A percentile compares a stretch with the other conserved stretches of the same genome.
phyloP scores from a whole-genome alignment of 2,797 vertebrate genomes.

The Eupleurogrammus muticus region DNA sequence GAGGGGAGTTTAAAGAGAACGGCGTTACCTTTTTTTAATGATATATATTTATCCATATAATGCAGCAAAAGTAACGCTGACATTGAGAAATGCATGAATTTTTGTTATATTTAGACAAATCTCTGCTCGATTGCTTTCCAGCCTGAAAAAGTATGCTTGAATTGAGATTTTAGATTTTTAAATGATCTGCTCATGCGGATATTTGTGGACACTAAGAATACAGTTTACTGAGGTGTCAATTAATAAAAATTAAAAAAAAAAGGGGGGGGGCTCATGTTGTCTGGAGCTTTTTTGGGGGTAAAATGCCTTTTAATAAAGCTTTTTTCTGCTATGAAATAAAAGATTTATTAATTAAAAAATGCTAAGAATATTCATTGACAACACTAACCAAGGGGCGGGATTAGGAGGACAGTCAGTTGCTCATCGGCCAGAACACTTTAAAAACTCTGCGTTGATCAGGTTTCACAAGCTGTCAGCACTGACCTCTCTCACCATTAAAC shows the following conservation, averaged over 20 bases:
- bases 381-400: no score
- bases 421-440: constrained; percentile 1
- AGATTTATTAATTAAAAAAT: background rate
- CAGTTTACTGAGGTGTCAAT: constrained; percentile 6
- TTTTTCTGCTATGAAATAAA: background rate
- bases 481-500: constrained; percentile 2
- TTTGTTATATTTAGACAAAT: constrained; percentile 61
- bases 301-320: background rate
- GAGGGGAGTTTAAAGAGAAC: constrained; percentile 33
- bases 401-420: background rate
- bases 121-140: constrained; percentile 40
- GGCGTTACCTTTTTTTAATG: constrained; percentile 42
- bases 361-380: background rate
- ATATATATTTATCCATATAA: constrained; percentile 37
- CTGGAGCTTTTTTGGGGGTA: no score
- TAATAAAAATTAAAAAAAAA: background rate
- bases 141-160: constrained; percentile 11
- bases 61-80: constrained; percentile 21
- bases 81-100: constrained; percentile 22
- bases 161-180: constrained; percentile 6
- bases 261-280: background rate
- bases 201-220: constrained; percentile 1
- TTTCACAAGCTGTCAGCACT: constrained; percentile 10
- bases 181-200: constrained; percentile 5
- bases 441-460: constrained; percentile 3